Evolutionary conservation across 2,888 invertebrate genomes (phyloP), one percentile per base, ranked within the genome.

Genomic region (Drosophila buzzatii): DNA sequence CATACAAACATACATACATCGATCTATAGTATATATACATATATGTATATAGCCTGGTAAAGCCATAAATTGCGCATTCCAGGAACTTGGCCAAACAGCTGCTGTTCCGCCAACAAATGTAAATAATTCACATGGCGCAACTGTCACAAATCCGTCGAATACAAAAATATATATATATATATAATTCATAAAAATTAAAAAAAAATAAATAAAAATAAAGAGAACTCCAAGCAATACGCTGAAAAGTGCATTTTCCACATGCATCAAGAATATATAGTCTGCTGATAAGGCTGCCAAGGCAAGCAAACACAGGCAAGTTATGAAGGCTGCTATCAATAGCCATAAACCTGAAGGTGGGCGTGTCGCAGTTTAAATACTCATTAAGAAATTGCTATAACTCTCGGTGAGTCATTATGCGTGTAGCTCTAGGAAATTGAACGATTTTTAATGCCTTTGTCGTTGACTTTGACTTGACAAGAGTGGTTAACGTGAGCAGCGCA

Each of bases 41-140:
- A 27, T 42, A 42, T 42, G 8, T 42, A 10, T 47, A 16, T 27
- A 27, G 23, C 14, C 1, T 23, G 31, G 33, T 56, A 14, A 18
- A 4, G 31, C 31, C 4, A n/a, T 56, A 52, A 37, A 14, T 49
- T 57, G 59, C 33, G 58, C 65, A 66, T 70, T 74, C 70, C 57
- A 42, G 42, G 45, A 62, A 74, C 37, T 60, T 39, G 39, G 39
- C n/a, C 39, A 39, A 39, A 39, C 39, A 39, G 39, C 39, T 39
- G n/a, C 39, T 37, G 14, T 37, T 37, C 37, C 37, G 37, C 37
- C 16, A 37, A 37, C 37, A 16, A 37, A 16, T 37, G 37, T 37
- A 39, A 39, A 39, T 16, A 39, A 39, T 39, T 39, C 14, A 1
- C n/a, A 39, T 39, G 8, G 39, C n/a, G 39, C 39, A 39, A 39